Evolutionary conservation across 2,888 invertebrate species (phyloP).

Genomic region (Clostera curtula): DNA sequence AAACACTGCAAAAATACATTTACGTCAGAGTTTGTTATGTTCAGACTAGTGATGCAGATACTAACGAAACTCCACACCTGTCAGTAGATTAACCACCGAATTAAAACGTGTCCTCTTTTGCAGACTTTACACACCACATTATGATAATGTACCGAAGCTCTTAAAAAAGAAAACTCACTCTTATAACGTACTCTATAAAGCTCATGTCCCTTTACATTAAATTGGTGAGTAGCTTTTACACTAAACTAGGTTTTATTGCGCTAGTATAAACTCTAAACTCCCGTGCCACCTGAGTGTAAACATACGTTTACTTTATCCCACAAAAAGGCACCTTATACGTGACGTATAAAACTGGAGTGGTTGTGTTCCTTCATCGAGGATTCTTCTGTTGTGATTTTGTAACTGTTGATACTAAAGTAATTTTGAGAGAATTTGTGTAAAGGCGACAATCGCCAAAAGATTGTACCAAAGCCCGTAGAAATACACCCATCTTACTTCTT

Average conservation of each 20-base stretch:
- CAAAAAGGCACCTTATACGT: conserved; percentile 24
- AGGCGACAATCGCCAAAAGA: too few species aligned
- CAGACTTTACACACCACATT: conserved; percentile 10
- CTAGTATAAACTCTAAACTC: conserved; percentile 19
- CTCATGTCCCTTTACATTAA: conserved; percentile 3
- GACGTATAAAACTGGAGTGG: conserved; percentile 15
- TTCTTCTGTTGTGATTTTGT: too few species aligned
- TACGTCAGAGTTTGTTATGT: too few species aligned
- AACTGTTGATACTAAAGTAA: too few species aligned
- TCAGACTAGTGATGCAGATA: too few species aligned
- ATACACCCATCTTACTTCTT: too few species aligned
- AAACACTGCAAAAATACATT: too few species aligned
- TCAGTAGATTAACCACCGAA: conserved; percentile 18
- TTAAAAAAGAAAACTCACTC: conserved; percentile 7
- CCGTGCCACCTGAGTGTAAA: conserved; percentile 19
- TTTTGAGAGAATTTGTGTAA: too few species aligned
- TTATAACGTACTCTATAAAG: conserved; percentile 4
- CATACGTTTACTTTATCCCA: conserved; percentile 19
- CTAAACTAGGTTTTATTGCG: conserved; percentile 22
- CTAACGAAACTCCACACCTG: conserved; percentile 4
- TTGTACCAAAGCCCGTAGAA: too few species aligned
- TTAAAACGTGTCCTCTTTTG: conserved; percentile 13
- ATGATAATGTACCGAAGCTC: conserved; percentile 12
- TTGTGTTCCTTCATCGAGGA: not conserved
- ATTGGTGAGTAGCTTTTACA: conserved; percentile 19